Percentiles rank a stretch among this genome's conserved stretches.
phyloP scores from a whole-genome alignment of 2,113 vertebrate genomes.

The Chaenocephalus aceratus region DNA sequence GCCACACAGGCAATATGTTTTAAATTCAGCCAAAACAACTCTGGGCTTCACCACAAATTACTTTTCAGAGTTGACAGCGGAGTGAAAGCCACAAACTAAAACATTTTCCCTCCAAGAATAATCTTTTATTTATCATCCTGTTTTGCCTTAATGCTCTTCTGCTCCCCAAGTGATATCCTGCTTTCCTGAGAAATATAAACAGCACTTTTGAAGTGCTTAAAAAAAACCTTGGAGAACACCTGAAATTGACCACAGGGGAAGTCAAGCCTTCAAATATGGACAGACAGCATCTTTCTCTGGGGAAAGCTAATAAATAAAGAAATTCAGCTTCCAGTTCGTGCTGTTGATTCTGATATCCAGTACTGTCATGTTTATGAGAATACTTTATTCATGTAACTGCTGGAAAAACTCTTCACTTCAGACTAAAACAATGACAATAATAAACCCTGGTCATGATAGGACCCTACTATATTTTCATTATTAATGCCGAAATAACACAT shows the following conservation, averaged over 20 bases:
- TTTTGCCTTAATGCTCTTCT: neutral
- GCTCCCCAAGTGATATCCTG: neutral
- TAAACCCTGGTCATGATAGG: neutral
- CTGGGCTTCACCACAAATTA: constrained; percentile 8
- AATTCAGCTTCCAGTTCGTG: neutral
- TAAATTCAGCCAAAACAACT: constrained; percentile 4
- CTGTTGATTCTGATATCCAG: neutral
- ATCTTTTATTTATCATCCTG: constrained; percentile 20
- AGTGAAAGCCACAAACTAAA: neutral
- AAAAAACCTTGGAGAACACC: neutral
- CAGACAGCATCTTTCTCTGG: neutral
- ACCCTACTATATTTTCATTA: neutral
- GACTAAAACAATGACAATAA: neutral
- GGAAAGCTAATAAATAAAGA: neutral
- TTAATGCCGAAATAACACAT: neutral
- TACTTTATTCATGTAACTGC: neutral
- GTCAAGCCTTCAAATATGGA: constrained; percentile 8
- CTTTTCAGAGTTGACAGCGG: constrained; percentile 19
- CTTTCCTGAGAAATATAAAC: neutral
- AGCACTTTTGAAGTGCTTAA: neutral
- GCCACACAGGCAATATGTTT: neutral
- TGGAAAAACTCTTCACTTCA: neutral
- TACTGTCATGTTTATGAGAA: neutral
- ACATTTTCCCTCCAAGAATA: neutral
- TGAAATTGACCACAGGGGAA: constrained; percentile 4